These are phyloP conservation scores for Neotragus moschatus DNA, from an alignment of 2,113 vertebrate genomes.

Conservation along the genomic window DNA sequence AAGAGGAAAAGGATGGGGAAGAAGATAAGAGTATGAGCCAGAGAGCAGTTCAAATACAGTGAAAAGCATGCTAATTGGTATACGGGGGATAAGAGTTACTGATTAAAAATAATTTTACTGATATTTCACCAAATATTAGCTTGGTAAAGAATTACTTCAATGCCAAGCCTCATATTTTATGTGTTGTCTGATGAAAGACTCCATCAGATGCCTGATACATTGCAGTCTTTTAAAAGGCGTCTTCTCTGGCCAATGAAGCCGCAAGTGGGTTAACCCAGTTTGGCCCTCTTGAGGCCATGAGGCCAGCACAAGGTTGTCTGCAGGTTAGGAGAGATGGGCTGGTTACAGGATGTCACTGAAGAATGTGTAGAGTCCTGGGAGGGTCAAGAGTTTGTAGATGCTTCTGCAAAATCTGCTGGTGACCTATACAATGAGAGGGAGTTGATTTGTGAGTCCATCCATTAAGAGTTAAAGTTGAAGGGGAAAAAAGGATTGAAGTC, in stretches of 20 bases:
- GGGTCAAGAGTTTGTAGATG: not conserved
- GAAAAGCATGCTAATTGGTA: not conserved
- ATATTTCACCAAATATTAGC: not conserved
- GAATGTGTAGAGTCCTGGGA: not conserved
- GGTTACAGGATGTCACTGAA: not conserved
- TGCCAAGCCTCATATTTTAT: not conserved
- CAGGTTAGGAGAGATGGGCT: not conserved
- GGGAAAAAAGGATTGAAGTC: not conserved
- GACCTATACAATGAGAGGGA: not conserved
- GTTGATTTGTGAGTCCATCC: not conserved
- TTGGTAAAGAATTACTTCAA: not conserved
- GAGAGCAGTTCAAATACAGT: not conserved
- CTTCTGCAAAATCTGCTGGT: not conserved
- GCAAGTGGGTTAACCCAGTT: not conserved
- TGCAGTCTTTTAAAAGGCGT: not conserved
- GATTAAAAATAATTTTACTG: not conserved
- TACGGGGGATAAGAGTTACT: not conserved
- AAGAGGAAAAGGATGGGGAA: not conserved
- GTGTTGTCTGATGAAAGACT: not conserved
- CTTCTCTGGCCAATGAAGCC: not conserved
- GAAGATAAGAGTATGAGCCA: not conserved
- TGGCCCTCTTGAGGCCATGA: not conserved
- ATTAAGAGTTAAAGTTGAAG: not conserved
- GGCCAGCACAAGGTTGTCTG: not conserved
- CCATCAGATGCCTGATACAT: not conserved